Evolutionary conservation across 1,140 invertebrate species (phyloP), one percentile per base, ranked within the genome.

Genomic region (Cotesia chilonis): DNA sequence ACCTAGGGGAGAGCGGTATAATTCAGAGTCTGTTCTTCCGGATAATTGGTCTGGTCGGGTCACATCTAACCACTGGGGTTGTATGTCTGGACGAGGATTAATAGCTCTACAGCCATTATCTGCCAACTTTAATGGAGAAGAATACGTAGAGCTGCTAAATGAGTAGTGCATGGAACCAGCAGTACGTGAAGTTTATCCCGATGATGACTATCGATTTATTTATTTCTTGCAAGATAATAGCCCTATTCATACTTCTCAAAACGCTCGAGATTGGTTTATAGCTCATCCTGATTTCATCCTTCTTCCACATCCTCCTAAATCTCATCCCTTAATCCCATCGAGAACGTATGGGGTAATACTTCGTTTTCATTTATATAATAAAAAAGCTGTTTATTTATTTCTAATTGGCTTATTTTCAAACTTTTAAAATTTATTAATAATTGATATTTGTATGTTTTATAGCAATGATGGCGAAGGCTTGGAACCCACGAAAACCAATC

Each of bases 241-340:
- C 12, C 54, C 54, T 1, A 55, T 55, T 12, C 54, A 55, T 55
- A 55, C 54, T 4, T 55, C 54, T 10, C 54, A 12, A 6, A 4
- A 7, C 1, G 54, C 54, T 55, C 54, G n/a, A 12, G 54, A 55
- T 55, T 55, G 54, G 54, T 55, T 55, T 20, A 55, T 14, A 12
- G 54, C 54, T 12, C 7, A 55, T 55, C 38, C 38, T 41, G 54
- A 55, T 4, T 55, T 55, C 54, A 55, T 55, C 54, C 54, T 55
- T 12, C 7, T 4, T 7, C 54, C 54, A 55, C 54, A 55, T 55
- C 54, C 54, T 55, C 3, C 54, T n/a, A 55, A 55, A 12, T 55
- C 54, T 7, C 54, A n/a, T n/a, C n/a, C 10, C 54, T 55, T 20
- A 55, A 55, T 12, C 54, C 54, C 14, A 14, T 14, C 14, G 14